phyloP scores from a whole-genome alignment of 2,113 vertebrate species.

The Axis porcinus region DNA sequence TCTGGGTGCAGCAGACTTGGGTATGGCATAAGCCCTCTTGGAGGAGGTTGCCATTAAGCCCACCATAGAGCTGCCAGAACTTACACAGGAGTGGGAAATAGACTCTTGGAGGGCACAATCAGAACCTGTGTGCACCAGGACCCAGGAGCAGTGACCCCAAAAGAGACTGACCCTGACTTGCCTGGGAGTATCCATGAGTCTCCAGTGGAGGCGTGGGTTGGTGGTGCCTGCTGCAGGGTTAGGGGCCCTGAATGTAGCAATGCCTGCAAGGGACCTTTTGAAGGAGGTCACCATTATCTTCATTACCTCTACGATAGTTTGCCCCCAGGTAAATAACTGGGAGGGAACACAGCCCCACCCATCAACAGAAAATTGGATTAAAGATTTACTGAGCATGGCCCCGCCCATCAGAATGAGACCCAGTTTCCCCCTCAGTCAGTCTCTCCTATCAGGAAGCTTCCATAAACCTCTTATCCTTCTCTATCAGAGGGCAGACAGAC shows the following conservation, averaged over 20 bases:
- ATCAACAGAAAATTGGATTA: background rate
- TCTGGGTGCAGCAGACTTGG: background rate
- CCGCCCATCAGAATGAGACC: background rate
- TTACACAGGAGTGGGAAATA: background rate
- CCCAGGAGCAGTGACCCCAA: background rate
- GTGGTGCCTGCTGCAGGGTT: background rate
- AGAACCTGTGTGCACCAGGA: background rate
- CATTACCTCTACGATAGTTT: background rate
- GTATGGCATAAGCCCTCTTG: background rate
- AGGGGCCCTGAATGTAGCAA: background rate
- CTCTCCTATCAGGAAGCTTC: background rate
- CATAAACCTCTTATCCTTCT: background rate
- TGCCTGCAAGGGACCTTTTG: background rate
- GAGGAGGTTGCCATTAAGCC: background rate
- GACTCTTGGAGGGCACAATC: background rate
- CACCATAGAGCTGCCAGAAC: background rate
- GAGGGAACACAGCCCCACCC: background rate
- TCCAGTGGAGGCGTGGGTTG: fast-evolving
- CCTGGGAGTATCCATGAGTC: fast-evolving
- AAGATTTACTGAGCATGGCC: background rate
- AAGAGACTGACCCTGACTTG: background rate
- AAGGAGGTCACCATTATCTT: background rate
- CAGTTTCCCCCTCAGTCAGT: background rate
- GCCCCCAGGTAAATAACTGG: background rate
- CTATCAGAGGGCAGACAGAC: background rate